Conservation (phyloP, 2,797 vertebrate species). For the Intellagama lesueurii region DNA sequence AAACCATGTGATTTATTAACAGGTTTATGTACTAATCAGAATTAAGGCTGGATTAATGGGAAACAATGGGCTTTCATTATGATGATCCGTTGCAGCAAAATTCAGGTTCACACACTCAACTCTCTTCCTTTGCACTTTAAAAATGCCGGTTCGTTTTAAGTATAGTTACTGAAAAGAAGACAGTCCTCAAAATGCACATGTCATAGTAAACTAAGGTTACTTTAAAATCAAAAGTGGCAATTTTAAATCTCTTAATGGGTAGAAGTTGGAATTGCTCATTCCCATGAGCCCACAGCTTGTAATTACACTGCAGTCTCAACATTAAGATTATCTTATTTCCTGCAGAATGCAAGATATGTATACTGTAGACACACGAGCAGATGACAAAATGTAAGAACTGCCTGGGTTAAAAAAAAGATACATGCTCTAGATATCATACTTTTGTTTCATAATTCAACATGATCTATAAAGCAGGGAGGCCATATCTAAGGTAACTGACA, state of each 20-base stretch:
- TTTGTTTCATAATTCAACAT: constrained; percentile 40
- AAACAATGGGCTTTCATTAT: too few species aligned
- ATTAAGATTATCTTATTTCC: constrained; percentile 65
- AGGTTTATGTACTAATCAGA: constrained; percentile 73
- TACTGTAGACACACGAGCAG: constrained; percentile 8
- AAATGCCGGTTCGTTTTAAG: not conserved
- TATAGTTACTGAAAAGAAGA: not conserved
- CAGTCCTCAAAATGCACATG: not conserved
- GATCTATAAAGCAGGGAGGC: constrained; percentile 53
- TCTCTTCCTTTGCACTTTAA: not conserved
- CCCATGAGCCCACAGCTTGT: not conserved
- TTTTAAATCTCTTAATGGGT: constrained; percentile 65
- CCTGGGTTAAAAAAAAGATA: constrained; percentile 52
- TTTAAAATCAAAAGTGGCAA: constrained; percentile 2
- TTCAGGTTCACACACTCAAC: not conserved
- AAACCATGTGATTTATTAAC: constrained; percentile 61
- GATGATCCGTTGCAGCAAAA: not conserved
- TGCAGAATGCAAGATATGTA: constrained; percentile 47
- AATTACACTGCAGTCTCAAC: constrained; percentile 52
- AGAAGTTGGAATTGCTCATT: not conserved
- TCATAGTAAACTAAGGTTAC: constrained; percentile 25
- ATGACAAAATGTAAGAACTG: constrained; percentile 4
- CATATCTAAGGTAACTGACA: constrained; percentile 37
- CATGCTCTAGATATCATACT: constrained; percentile 57
- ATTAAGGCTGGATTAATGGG: not conserved